phyloP scores from a whole-genome alignment of 2,113 vertebrate genomes.

The Brachirus orientalis region DNA sequence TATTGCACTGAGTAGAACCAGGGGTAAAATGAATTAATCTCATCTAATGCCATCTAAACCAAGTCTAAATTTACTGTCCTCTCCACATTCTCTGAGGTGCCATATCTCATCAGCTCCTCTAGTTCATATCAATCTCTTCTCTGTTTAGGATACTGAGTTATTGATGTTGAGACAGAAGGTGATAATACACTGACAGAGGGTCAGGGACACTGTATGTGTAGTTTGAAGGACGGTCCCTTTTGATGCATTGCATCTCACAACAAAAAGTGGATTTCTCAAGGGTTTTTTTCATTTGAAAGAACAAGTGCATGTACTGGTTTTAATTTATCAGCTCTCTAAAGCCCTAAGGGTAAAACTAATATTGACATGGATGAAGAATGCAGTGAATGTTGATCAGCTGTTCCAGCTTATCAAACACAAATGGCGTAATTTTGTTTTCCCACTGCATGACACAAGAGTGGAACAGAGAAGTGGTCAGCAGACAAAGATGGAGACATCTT shows the following conservation, averaged over 20 bases:
- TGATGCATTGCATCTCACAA: background rate
- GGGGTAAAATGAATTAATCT: slow-evolving; percentile 13
- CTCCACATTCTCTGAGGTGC: slow-evolving; percentile 14
- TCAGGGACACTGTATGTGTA: slow-evolving; percentile 3
- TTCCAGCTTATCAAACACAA: background rate
- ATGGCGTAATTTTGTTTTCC: background rate
- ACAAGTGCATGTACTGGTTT: background rate
- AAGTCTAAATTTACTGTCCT: slow-evolving; percentile 36
- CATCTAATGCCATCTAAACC: slow-evolving; percentile 5
- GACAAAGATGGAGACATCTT: slow-evolving; percentile 8
- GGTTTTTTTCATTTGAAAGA: background rate
- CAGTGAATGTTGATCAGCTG: slow-evolving; percentile 9
- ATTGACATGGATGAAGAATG: background rate
- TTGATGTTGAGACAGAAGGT: slow-evolving; percentile 25
- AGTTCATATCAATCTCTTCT: slow-evolving; percentile 18
- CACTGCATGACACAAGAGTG: slow-evolving; percentile 2
- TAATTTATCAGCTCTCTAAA: slow-evolving; percentile 26
- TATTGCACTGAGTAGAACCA: slow-evolving; percentile 2
- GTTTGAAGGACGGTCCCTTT: slow-evolving; percentile 32
- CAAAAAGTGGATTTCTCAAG: slow-evolving; percentile 17
- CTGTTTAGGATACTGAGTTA: slow-evolving; percentile 27
- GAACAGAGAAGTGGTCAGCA: slow-evolving; percentile 46
- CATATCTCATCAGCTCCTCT: slow-evolving; percentile 27
- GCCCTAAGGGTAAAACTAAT: slow-evolving; percentile 1
- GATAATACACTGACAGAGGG: slow-evolving; percentile 20